Conservation (phyloP, 1,140 invertebrate species). For the Halesus radiatus region DNA sequence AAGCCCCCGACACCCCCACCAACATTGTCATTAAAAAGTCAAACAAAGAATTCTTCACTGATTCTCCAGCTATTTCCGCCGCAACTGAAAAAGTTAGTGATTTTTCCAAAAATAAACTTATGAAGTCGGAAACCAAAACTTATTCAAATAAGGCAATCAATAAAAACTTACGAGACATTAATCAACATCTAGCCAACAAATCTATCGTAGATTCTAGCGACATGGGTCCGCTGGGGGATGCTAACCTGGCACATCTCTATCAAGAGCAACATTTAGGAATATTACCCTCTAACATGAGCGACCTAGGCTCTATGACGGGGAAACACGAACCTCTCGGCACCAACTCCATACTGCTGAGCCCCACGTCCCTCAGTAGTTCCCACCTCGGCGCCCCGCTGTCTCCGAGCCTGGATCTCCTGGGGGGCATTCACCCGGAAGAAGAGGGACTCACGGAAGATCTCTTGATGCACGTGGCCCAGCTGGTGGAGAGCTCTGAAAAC, state of each 20-base stretch:
- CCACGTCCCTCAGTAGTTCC: slow-evolving; percentile 64
- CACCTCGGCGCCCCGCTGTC: slow-evolving; percentile 63
- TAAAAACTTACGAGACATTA: slow-evolving; percentile 18
- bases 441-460: slow-evolving; percentile 77
- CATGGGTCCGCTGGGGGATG: slow-evolving; percentile 30
- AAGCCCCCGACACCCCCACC: slow-evolving; percentile 60
- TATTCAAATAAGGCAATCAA: slow-evolving; percentile 41
- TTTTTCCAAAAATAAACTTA: slow-evolving; percentile 17
- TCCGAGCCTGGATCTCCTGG: slow-evolving; percentile 67
- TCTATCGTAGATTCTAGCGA: not conserved
- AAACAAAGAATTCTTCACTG: slow-evolving; percentile 52
- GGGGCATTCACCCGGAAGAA: slow-evolving; percentile 68
- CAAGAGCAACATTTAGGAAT: slow-evolving; percentile 59
- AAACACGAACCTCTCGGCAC: slow-evolving; percentile 41
- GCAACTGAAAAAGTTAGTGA: slow-evolving; percentile 33
- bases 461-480: slow-evolving; percentile 76
- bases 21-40: slow-evolving; percentile 57
- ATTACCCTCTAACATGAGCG: slow-evolving; percentile 30
- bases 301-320: slow-evolving; percentile 25
- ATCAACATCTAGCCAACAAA: slow-evolving; percentile 21
- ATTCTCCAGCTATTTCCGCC: slow-evolving; percentile 57
- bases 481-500: slow-evolving; percentile 76
- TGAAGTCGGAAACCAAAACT: slow-evolving; percentile 43
- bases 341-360: slow-evolving; percentile 63
- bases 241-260: slow-evolving; percentile 64